Evolutionary conservation across 2,113 vertebrate genomes (phyloP).

Genomic region (Vimba vimba): DNA sequence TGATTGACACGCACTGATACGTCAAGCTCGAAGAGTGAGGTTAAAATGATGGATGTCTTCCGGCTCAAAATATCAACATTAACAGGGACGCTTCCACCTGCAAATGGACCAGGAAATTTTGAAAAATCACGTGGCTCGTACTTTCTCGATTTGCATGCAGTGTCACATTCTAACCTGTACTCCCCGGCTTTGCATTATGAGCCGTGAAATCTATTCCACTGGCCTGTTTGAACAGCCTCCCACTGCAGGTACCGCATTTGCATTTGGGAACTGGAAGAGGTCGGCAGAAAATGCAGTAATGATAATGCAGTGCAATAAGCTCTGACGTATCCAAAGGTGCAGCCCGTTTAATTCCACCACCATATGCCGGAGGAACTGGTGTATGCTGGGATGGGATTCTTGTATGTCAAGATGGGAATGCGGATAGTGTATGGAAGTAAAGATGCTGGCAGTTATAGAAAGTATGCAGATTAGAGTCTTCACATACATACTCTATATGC

Average conservation of each 20-base stretch:
- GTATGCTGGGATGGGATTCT: not conserved
- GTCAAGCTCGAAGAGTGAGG: not conserved
- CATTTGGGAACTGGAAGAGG: conserved; percentile 43
- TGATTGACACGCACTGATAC: conserved; percentile 4
- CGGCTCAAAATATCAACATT: not conserved
- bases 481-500: not conserved
- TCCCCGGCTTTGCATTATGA: not conserved
- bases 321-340: not conserved
- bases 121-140: not conserved
- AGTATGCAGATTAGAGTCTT: conserved; percentile 1
- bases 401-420: not conserved
- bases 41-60: conserved; percentile 9
- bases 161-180: conserved; percentile 3
- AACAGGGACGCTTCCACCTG: not conserved
- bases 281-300: conserved; percentile 55
- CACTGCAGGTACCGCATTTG: conserved; percentile 53
- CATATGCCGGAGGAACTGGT: not conserved
- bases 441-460: not conserved
- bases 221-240: conserved; percentile 18
- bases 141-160: conserved; percentile 5
- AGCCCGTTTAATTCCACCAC: conserved; percentile 16
- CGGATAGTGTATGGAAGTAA: not conserved
- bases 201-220: conserved; percentile 56
- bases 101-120: not conserved
- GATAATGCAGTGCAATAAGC: conserved; percentile 33